Evolutionary conservation across 2,113 vertebrate species (phyloP).

Genomic region (Planiliza haematocheilus): DNA sequence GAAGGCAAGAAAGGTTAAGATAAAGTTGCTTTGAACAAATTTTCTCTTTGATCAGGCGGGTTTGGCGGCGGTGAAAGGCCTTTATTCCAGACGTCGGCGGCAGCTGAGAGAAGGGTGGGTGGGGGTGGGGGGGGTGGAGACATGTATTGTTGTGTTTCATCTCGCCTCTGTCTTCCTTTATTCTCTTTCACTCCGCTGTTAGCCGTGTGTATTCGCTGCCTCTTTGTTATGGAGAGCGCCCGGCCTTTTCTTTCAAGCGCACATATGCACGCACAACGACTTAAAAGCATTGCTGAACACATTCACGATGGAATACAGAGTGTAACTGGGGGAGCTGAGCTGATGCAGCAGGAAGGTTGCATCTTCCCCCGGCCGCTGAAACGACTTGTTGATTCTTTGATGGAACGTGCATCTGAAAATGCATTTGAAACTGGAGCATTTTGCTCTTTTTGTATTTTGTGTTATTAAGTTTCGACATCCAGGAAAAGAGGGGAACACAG

Average conservation of each 20-base stretch:
- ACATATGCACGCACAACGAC: slow-evolving; percentile 49
- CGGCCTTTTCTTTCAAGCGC: slow-evolving; percentile 44
- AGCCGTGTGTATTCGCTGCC: slow-evolving; percentile 31
- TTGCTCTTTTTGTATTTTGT: no score
- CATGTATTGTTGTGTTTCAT: slow-evolving; percentile 66
- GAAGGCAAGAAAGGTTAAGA: slow-evolving; percentile 71
- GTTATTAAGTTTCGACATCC: no score
- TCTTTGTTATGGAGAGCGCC: slow-evolving; percentile 70
- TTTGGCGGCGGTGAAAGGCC: slow-evolving; percentile 57
- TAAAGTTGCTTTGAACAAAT: slow-evolving; percentile 84
- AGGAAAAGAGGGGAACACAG: no score
- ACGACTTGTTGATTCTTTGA: no score
- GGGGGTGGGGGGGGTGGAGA: slow-evolving; percentile 44
- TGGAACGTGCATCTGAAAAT: no score
- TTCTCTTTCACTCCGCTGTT: slow-evolving; percentile 50
- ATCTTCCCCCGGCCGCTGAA: no score
- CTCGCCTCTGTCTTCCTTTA: slow-evolving; percentile 35
- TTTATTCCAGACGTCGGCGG: slow-evolving; percentile 58
- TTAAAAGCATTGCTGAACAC: slow-evolving; percentile 42
- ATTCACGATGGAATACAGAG: slow-evolving; percentile 12
- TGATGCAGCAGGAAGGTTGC: background rate
- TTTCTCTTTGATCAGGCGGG: slow-evolving; percentile 80
- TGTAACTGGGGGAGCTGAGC: slow-evolving; percentile 23
- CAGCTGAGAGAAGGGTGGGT: slow-evolving; percentile 48
- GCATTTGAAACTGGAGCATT: no score